Evolutionary conservation across 2,888 invertebrate genomes (phyloP).

Genomic region (Eupithecia centaureata): DNA sequence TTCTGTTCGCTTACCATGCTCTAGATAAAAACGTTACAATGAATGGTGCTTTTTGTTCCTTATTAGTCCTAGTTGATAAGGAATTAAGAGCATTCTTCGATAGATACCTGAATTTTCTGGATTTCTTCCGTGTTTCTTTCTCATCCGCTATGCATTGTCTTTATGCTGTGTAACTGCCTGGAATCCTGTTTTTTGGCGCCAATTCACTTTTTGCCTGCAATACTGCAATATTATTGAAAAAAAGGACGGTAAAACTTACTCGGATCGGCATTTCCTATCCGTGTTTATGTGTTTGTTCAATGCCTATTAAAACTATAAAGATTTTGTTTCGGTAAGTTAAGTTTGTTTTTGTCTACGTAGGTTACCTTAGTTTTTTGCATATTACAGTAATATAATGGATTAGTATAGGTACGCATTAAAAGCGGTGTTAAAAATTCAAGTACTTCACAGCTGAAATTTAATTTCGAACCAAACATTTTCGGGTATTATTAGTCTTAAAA

Average conservation of each 20-base stretch:
- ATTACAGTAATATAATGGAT: background rate
- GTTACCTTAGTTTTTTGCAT: too few relatives aligned
- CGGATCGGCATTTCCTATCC: background rate
- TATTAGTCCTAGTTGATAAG: conserved; percentile 23
- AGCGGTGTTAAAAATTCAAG: too few relatives aligned
- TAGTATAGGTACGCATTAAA: too few relatives aligned
- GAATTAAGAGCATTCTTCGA: conserved; percentile 38
- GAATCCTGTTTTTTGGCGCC: conserved; percentile 16
- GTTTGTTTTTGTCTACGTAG: conserved; percentile 1
- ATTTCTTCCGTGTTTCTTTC: conserved; percentile 38
- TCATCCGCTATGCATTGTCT: conserved; percentile 10
- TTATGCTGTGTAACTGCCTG: conserved; percentile 8
- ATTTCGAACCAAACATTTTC: too few relatives aligned
- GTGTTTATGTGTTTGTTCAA: background rate
- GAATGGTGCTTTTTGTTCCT: conserved; percentile 15
- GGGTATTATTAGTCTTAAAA: too few relatives aligned
- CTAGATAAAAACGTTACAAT: background rate
- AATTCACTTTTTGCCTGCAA: conserved; percentile 13
- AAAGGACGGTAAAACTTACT: background rate
- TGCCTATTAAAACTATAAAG: background rate
- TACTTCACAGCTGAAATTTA: too few relatives aligned
- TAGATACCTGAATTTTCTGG: conserved; percentile 44
- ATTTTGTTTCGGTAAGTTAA: background rate
- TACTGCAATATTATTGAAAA: conserved; percentile 4
- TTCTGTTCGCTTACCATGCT: background rate